Evolutionary conservation across 1,140 invertebrate species (phyloP).

Genomic region (Habropoda laboriosa): DNA sequence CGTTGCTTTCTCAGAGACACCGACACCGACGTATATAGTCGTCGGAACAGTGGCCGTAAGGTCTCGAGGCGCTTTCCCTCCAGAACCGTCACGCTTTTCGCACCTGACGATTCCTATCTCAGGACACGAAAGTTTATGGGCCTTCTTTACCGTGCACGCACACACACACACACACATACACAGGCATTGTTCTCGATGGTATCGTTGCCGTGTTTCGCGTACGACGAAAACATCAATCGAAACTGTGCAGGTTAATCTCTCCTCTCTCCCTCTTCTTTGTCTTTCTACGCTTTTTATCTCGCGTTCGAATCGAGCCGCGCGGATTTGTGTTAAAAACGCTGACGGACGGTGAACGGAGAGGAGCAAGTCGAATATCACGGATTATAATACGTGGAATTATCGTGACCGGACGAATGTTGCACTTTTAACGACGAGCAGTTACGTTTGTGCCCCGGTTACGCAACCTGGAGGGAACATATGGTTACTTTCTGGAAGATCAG

Average conservation of each 20-base stretch:
- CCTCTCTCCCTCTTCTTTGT: not conserved
- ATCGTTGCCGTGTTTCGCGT: conserved; percentile 56
- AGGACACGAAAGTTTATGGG: conserved; percentile 76
- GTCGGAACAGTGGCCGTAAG: conserved; percentile 42
- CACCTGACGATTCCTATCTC: conserved; percentile 78
- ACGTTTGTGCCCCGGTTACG: not conserved
- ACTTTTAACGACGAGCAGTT: not conserved
- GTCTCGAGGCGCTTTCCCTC: conserved; percentile 78
- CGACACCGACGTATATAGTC: conserved; percentile 41
- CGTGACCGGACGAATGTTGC: not conserved
- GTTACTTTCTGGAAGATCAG: not conserved
- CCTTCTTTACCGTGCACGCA: conserved; percentile 57
- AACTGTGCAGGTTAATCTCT: conserved; percentile 53
- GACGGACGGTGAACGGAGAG: conserved; percentile 5
- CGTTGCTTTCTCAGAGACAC: conserved; percentile 41
- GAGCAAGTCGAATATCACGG: too few species aligned
- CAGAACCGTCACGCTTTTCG: conserved; percentile 81
- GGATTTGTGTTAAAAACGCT: conserved; percentile 36
- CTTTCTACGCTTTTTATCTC: conserved; percentile 14
- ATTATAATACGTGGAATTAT: too few species aligned
- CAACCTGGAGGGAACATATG: conserved; percentile 10
- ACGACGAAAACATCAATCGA: conserved; percentile 68
- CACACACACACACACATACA: not conserved
- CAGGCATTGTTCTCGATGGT: conserved; percentile 58
- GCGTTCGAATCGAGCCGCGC: not conserved